Conservation (phyloP, 2,888 invertebrate genomes). For the Troilus luridus region DNA sequence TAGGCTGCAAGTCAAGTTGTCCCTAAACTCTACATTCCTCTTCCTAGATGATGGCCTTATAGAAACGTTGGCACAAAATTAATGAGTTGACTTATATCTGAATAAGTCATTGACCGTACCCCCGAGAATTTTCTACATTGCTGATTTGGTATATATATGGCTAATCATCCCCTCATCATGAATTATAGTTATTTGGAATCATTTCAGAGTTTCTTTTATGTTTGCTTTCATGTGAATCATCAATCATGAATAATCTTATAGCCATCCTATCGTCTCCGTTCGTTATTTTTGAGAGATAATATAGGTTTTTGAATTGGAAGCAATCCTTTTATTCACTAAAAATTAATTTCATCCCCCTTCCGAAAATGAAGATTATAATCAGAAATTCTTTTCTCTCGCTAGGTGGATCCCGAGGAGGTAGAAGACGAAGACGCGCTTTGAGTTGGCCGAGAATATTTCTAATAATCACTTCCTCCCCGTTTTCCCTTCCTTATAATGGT, state of each 20-base stretch:
- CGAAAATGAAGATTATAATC: background rate
- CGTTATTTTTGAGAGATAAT: slow-evolving; percentile 21
- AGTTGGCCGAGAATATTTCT: slow-evolving; percentile 41
- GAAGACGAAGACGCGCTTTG: slow-evolving; percentile 26
- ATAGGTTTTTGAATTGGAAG: slow-evolving; percentile 10
- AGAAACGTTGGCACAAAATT: no score
- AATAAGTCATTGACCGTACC: no score
- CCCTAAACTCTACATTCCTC: no score
- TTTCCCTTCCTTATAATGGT: slow-evolving; percentile 17
- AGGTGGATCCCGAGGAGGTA: background rate
- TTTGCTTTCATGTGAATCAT: background rate
- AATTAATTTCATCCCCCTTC: background rate
- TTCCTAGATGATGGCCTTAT: no score
- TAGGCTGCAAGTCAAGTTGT: no score
- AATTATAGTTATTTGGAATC: no score
- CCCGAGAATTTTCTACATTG: no score
- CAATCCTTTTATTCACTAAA: background rate
- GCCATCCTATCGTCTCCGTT: background rate
- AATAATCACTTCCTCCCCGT: slow-evolving; percentile 46
- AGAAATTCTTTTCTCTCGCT: slow-evolving; percentile 33
- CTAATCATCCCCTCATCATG: no score
- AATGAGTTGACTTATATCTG: no score
- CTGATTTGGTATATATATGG: no score
- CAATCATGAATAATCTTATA: background rate
- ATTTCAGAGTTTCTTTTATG: no score